Conservation (phyloP, 2,797 vertebrate genomes). For the Vireo griseus region DNA sequence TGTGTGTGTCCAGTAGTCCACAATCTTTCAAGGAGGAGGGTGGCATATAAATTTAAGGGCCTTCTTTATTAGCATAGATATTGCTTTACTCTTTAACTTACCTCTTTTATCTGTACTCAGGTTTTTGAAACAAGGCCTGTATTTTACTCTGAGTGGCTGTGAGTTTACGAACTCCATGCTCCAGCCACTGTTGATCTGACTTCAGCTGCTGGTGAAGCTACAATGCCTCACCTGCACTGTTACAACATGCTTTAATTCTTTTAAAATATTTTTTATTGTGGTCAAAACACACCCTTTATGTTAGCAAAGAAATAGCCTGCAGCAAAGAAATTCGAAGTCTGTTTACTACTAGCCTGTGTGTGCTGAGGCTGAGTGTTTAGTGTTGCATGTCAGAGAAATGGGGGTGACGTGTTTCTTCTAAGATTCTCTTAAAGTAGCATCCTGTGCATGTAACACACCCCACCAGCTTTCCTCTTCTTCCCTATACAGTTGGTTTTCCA, state of each 20-base stretch:
- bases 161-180: not conserved
- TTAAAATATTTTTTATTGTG: not conserved
- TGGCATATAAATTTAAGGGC: not conserved
- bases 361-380: not conserved
- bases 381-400: not conserved
- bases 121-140: not conserved
- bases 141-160: not conserved
- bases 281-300: slow-evolving; percentile 23
- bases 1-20: not conserved
- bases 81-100: not conserved
- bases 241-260: not conserved
- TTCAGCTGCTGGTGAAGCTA: not conserved
- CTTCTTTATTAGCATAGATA: not conserved
- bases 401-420: not conserved
- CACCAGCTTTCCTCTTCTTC: not conserved
- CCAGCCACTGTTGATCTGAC: not conserved
- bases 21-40: not conserved
- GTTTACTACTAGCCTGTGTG: not conserved
- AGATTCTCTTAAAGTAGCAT: not conserved
- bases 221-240: not conserved
- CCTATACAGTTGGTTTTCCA: not conserved
- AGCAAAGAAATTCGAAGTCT: not conserved
- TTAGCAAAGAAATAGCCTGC: slow-evolving; percentile 6
- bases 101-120: not conserved
- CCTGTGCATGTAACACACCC: not conserved